A percentile compares a stretch with the other conserved stretches of the same genome.
Evolutionary conservation across 2,888 invertebrate species (phyloP).

Genomic region (Alviniconcha strummeri): DNA sequence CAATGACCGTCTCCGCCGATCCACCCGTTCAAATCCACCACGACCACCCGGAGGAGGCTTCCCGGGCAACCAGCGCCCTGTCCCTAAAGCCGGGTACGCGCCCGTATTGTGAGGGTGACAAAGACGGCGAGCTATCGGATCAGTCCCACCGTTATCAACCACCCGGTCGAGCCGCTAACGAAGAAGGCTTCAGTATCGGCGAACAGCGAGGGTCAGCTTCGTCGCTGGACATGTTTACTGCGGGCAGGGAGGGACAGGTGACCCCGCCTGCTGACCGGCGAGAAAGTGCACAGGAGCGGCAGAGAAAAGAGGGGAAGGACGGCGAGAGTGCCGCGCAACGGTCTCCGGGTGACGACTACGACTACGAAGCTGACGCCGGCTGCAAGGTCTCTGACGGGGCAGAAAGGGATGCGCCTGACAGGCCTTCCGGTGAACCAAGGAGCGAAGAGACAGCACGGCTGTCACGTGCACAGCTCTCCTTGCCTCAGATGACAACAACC

Average conservation of each 20-base stretch:
- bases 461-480: no score
- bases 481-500: no score
- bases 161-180: no score
- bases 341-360: background rate
- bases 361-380: no score
- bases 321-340: background rate
- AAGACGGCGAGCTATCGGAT: background rate
- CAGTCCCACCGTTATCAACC: background rate
- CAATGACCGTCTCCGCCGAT: background rate
- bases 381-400: no score
- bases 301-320: no score
- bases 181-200: no score
- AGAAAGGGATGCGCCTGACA: no score
- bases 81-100: background rate
- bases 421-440: no score
- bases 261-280: no score
- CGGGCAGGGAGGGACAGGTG: background rate
- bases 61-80: background rate
- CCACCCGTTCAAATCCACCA: constrained; percentile 2
- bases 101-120: background rate
- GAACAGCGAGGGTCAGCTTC: background rate
- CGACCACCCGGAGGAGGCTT: background rate
- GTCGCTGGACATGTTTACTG: background rate
- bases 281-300: no score
- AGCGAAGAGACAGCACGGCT: no score